phyloP scores from a whole-genome alignment of 2,888 invertebrate species.

The Amiota mariae region DNA sequence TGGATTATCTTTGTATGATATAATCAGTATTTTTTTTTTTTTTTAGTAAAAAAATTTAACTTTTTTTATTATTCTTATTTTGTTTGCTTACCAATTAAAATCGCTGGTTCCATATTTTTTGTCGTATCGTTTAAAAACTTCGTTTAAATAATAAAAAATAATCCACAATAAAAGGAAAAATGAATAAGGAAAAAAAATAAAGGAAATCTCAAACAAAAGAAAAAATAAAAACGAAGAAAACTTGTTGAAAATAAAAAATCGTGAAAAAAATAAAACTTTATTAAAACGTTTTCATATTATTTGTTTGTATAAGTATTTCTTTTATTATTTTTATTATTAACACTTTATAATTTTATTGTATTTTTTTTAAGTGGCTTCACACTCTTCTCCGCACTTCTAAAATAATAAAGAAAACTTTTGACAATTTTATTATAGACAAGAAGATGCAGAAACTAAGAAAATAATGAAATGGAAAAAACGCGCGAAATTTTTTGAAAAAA shows the following conservation, averaged over 20 bases:
- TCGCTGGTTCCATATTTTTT: slow-evolving; percentile 55
- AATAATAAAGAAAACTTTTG: too few relatives aligned
- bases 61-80: too few relatives aligned
- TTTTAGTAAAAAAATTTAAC: too few relatives aligned
- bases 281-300: slow-evolving; percentile 17
- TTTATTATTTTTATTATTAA: slow-evolving; percentile 6
- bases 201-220: not conserved
- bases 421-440: too few relatives aligned
- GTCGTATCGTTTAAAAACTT: slow-evolving; percentile 38
- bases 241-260: not conserved
- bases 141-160: slow-evolving; percentile 36
- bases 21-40: too few relatives aligned
- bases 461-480: too few relatives aligned
- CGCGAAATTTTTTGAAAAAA: too few relatives aligned
- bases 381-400: not conserved
- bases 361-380: not conserved
- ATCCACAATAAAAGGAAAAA: not conserved
- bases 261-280: not conserved
- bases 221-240: slow-evolving; percentile 1
- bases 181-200: not conserved
- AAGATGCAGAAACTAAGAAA: too few relatives aligned
- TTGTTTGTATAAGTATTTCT: not conserved
- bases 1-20: too few relatives aligned
- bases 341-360: not conserved
- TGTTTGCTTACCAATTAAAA: slow-evolving; percentile 63